phyloP scores from a whole-genome alignment of 53 echinoderm and acorn worm genomes.

The Holothuria scabra region DNA sequence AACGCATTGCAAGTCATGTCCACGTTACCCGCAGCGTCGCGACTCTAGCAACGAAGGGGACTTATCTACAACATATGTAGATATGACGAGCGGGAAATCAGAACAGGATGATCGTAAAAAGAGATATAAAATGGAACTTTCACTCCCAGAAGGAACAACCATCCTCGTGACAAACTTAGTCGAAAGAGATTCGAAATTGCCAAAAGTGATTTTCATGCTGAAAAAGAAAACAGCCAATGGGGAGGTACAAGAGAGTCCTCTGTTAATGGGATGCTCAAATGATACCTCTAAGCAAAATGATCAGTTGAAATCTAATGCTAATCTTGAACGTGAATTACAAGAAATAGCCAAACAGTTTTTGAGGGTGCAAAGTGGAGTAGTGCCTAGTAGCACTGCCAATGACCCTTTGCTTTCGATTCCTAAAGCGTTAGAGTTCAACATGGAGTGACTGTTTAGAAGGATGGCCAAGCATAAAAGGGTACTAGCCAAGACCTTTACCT shows the following conservation, averaged over 20 bases:
- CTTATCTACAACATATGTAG: constrained; percentile 12
- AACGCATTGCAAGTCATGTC: background rate
- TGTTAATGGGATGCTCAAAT: constrained; percentile 25
- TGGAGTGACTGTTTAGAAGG: too few species aligned
- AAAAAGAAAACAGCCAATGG: constrained; percentile 12
- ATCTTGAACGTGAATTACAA: background rate
- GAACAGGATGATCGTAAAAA: constrained; percentile 20
- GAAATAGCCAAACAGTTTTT: constrained; percentile 21
- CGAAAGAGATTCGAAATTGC: constrained; percentile 9
- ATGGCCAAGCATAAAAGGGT: too few species aligned
- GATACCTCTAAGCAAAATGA: background rate
- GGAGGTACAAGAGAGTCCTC: constrained; percentile 11
- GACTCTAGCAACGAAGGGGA: background rate
- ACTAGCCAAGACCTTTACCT: too few species aligned
- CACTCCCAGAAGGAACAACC: constrained; percentile 32
- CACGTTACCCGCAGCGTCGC: background rate
- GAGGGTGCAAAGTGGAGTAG: background rate
- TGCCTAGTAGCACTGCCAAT: background rate
- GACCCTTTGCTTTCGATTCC: too few species aligned
- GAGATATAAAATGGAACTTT: constrained; percentile 40
- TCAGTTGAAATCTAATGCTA: background rate
- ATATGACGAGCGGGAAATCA: constrained; percentile 28
- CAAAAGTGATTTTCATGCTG: constrained; percentile 43
- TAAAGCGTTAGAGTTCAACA: too few species aligned
- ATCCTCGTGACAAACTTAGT: constrained; percentile 45